Evolutionary conservation across 2,113 vertebrate genomes (phyloP).

Genomic region (Microcebus griseorufus): DNA sequence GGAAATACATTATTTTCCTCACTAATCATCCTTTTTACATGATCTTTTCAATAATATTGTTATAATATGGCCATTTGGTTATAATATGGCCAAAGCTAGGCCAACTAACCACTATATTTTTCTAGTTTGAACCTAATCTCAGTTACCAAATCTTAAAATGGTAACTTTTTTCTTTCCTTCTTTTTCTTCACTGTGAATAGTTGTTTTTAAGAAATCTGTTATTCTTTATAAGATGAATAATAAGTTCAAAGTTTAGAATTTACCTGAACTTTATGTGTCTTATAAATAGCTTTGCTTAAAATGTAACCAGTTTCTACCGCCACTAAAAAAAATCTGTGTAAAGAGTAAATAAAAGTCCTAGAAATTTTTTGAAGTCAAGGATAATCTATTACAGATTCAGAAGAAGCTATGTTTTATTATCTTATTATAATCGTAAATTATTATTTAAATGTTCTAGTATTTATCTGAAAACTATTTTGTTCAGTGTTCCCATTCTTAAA

Average conservation of each 20-base stretch:
- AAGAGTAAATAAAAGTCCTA: background rate
- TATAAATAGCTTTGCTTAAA: background rate
- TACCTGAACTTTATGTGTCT: background rate
- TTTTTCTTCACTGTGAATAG: background rate
- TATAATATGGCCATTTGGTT: background rate
- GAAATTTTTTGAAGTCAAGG: background rate
- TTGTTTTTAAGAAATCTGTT: background rate
- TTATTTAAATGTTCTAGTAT: background rate
- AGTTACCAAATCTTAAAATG: background rate
- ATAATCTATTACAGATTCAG: background rate
- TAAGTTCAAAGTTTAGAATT: background rate
- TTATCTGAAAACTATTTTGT: background rate
- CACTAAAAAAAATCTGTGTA: background rate
- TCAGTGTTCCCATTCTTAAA: background rate
- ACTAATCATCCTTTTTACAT: background rate
- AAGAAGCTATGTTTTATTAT: background rate
- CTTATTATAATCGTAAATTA: background rate
- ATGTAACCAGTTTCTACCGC: background rate
- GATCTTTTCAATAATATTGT: background rate
- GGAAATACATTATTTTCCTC: background rate
- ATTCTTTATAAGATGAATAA: background rate
- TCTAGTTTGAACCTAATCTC: background rate
- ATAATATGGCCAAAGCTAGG: background rate
- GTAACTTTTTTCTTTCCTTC: background rate
- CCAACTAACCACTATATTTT: background rate